A percentile compares a stretch with the other conserved stretches of the same genome.
Conservation (phyloP, 2,797 vertebrate species). For the Lutjanus campechanus region DNA sequence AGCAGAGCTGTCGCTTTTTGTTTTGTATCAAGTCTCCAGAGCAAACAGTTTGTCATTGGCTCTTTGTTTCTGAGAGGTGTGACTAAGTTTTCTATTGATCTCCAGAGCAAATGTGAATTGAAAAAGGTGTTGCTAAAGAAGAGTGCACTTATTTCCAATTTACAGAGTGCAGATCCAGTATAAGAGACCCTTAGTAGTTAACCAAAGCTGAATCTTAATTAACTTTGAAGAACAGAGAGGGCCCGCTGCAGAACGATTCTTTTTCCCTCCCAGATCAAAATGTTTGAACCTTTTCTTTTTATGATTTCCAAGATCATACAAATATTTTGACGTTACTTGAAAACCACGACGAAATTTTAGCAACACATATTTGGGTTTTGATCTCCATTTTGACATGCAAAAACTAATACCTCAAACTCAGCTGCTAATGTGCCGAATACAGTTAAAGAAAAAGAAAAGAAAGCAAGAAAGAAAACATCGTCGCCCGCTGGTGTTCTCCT, state of each 20-base stretch:
- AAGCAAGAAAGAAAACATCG: conserved; percentile 41
- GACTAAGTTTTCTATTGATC: conserved; percentile 57
- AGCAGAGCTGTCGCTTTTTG: conserved; percentile 69
- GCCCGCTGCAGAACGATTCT: conserved; percentile 78
- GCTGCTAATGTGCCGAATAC: conserved; percentile 89
- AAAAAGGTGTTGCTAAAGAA: conserved; percentile 86
- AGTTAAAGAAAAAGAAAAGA: conserved; percentile 40
- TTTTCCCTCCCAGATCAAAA: conserved; percentile 85
- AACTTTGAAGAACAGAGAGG: conserved; percentile 72
- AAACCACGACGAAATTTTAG: conserved; percentile 73
- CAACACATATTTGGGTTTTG: conserved; percentile 93
- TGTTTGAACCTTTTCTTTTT: conserved; percentile 88
- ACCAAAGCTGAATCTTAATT: conserved; percentile 94
- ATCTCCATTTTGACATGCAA: conserved; percentile 97
- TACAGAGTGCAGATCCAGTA: conserved; percentile 80
- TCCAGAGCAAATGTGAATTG: conserved; percentile 76
- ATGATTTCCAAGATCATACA: conserved; percentile 71
- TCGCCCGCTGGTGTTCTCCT: conserved; percentile 75
- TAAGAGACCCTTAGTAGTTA: conserved; percentile 88
- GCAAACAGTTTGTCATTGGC: conserved; percentile 66
- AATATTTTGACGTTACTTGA: conserved; percentile 82
- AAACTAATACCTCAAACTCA: conserved; percentile 98
- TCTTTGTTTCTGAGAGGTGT: conserved; percentile 70
- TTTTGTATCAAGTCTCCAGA: conserved; percentile 60
- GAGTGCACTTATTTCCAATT: conserved; percentile 93